A percentile compares a stretch with the other conserved stretches of the same genome.
Evolutionary conservation across 1,140 invertebrate species (phyloP).

Genomic region (Dendroctonus valens): DNA sequence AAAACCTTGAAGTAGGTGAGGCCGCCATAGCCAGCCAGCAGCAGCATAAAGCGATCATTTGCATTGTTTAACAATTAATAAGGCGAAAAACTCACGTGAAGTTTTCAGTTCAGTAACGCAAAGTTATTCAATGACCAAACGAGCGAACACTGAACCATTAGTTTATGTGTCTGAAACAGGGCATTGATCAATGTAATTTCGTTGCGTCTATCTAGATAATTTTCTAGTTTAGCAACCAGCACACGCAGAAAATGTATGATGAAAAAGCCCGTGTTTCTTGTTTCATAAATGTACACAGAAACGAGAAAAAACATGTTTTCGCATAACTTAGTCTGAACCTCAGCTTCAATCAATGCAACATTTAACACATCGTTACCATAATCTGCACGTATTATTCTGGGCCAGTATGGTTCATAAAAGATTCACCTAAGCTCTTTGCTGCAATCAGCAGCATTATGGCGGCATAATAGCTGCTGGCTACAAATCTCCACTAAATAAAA

Average conservation of each 20-base stretch:
- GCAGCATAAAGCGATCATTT: background rate
- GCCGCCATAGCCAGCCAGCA: too few relatives aligned
- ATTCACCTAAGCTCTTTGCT: background rate
- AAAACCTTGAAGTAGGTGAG: too few relatives aligned
- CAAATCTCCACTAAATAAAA: conserved; percentile 8
- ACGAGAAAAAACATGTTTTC: background rate
- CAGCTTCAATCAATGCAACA: conserved; percentile 3
- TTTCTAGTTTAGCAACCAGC: too few relatives aligned
- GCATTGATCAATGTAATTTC: too few relatives aligned
- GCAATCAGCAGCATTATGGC: conserved; percentile 8
- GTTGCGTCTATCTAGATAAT: too few relatives aligned
- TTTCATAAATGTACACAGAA: background rate
- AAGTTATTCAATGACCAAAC: conserved; percentile 12
- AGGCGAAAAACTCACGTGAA: too few relatives aligned
- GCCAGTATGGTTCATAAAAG: background rate
- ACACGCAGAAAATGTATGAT: too few relatives aligned
- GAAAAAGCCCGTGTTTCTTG: too few relatives aligned
- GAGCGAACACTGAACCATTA: too few relatives aligned
- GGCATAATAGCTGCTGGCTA: background rate
- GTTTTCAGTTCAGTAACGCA: conserved; percentile 12
- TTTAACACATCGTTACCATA: conserved; percentile 6
- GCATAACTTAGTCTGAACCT: background rate
- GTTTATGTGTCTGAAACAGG: too few relatives aligned
- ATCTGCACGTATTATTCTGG: background rate
- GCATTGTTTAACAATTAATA: too few relatives aligned